Evolutionary conservation across 2,888 invertebrate genomes (phyloP), one percentile per base, ranked within the genome.

Genomic region (Antitype chi): DNA sequence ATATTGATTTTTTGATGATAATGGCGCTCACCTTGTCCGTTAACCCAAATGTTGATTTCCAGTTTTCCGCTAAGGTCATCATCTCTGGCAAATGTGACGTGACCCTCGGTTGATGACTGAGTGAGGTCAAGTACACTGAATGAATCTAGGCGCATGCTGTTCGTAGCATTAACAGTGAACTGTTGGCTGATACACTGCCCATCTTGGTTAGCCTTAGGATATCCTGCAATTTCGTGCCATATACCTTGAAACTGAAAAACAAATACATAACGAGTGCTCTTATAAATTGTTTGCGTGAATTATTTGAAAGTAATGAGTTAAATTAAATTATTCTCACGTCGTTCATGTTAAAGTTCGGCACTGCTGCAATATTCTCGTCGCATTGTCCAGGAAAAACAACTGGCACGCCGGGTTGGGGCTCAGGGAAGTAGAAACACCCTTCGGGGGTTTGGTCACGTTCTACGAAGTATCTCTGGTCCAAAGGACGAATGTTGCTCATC

Each of bases 351-450:
- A 95, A 95, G 79, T 92, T 89, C 0, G 88, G 76, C 0, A 92
- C 87, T 20, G 91, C 93, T 25, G 85, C 70, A 32, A 94, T 91
- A 43, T 32, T 91, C 2, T 83, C 67, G 70, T 95, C 91, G 70
- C 95, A 95, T 53, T 92, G 92, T 60, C 95, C 95, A 15, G 92
- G 93, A 86, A 95, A 94, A 0, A 93, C 86, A 0, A 94, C 94
- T 17, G 93, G 93, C 0, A 87, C 89, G 6, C 91, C 93, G 1
- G 86, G 86, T 25, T 86, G 76, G 2, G 92, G 89, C 13, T 92
- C 91, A 0, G 95, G 95, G 83, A 87, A 93, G 82, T 93, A 94
- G 90, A 95, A 95, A 80, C 95, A 95, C 0, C 91, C 94, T 0
- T 87, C 90, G 8, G 86, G 86, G 32, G 83, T 91, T 59, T 95